Evolutionary conservation across 2,888 invertebrate genomes (phyloP), one percentile per base, ranked within the genome.

Genomic region (Pristionchus fissidentatus): DNA sequence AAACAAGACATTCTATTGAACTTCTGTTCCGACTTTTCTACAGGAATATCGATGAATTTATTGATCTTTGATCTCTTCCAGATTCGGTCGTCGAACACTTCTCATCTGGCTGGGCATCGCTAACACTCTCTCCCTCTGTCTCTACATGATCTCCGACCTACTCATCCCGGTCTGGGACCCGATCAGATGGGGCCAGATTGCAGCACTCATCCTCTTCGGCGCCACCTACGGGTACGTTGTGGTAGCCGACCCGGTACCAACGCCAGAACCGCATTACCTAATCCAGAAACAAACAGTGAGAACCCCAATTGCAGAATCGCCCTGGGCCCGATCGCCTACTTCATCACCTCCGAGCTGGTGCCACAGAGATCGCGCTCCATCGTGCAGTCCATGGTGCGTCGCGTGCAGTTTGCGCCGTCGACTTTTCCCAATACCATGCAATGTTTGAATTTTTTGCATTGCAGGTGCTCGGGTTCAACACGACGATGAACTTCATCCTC

Each of bases 321-420:
- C 1, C 84, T 89, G 15, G 89, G 89, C 0, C 89, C 89, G 1
- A 89, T 89, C 55, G 88, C 90, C 35, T 88, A 87, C 84, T 89
- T 90, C 86, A 89, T 89, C 46, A 87, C 89, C 19, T 84, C 85
- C 26, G 89, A 89, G 43, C 83, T 89, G 15, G 86, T 85, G 13
- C 87, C 90, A 8, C 89, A 89, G 79, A 81, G 85, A n/a, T 89
- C 85, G 70, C 87, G 89, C 10, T 88, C 89, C 22, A 84, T 89
- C 52, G 88, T 89, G 43, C 90, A 90, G 81, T 89, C 89, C 2
- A 89, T 89, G 78, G 89, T 89, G 32, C 43, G 73, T 57, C 32
- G 35, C n/a, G 79, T 52, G 79, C n/a, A 29, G 0, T 41, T 29
- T 13, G 22, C 35, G n/a, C 15, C 19, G 43, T 2, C 62, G 80